Evolutionary conservation across 2,113 vertebrate genomes (phyloP).

Genomic region (Eclectus roratus): DNA sequence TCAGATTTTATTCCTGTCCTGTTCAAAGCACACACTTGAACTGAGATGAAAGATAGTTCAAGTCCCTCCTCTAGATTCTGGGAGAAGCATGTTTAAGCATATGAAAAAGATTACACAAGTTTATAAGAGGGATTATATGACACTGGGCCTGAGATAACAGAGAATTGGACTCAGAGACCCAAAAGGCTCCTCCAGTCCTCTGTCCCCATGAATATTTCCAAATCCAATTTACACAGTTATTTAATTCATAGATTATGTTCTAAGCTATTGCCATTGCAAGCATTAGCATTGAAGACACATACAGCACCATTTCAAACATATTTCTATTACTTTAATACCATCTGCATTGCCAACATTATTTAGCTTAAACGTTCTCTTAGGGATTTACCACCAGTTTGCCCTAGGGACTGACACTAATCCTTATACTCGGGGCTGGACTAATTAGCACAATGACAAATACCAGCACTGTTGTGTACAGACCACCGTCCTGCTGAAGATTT

Average conservation of each 20-base stretch:
- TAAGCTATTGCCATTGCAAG: neutral
- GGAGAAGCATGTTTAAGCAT: neutral
- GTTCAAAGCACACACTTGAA: slow-evolving; percentile 13
- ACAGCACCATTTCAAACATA: neutral
- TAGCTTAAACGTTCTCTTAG: neutral
- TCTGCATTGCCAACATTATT: neutral
- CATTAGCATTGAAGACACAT: neutral
- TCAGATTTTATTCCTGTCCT: neutral
- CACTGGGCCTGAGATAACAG: neutral
- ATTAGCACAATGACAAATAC: neutral
- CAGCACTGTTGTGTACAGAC: neutral
- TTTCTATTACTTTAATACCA: neutral
- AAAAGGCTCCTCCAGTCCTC: neutral
- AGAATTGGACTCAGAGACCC: neutral
- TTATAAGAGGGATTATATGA: slow-evolving; percentile 13
- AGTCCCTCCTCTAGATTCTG: neutral
- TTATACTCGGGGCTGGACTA: neutral
- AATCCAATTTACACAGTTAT: slow-evolving; percentile 34
- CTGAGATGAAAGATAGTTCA: slow-evolving; percentile 12
- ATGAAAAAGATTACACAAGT: slow-evolving; percentile 9
- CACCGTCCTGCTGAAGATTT: neutral
- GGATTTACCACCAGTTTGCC: neutral
- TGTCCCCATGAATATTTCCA: neutral
- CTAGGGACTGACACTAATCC: neutral
- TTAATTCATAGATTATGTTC: slow-evolving; percentile 17